Conservation (phyloP, 2,888 invertebrate genomes). For the Polyommatus iphigenia region DNA sequence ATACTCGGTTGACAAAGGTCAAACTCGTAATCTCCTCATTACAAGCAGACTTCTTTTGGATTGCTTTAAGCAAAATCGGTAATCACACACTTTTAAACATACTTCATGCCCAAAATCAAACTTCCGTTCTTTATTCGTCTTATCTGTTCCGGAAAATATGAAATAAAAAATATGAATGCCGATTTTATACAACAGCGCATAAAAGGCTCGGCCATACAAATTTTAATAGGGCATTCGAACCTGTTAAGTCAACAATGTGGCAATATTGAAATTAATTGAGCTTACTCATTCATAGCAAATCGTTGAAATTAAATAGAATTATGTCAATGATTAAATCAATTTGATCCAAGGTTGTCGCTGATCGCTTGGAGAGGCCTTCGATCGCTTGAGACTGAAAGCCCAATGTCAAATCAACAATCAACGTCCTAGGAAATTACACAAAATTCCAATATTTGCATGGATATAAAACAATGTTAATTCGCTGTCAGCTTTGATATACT, state of each 20-base stretch:
- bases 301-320: constrained; percentile 29
- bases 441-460: constrained; percentile 14
- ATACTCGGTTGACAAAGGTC: background rate
- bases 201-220: constrained; percentile 12
- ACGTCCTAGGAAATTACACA: constrained; percentile 35
- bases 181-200: background rate
- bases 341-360: constrained; percentile 27
- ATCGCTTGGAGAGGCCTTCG: constrained; percentile 55
- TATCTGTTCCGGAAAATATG: background rate
- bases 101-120: background rate
- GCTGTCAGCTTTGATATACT: constrained; percentile 3
- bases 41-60: background rate
- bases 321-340: constrained; percentile 40
- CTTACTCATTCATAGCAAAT: constrained; percentile 22
- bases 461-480: constrained; percentile 10
- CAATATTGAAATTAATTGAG: constrained; percentile 19
- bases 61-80: background rate
- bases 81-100: background rate
- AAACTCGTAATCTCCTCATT: background rate
- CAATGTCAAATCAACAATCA: constrained; percentile 64
- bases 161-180: background rate
- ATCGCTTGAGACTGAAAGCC: constrained; percentile 51
- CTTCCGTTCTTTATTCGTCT: background rate
- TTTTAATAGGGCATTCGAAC: constrained; percentile 24
- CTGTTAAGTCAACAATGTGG: constrained; percentile 16